These are phyloP conservation scores for Sarcophaga variegata DNA, from an alignment of 2,888 invertebrate species.

Conservation along the genomic window DNA sequence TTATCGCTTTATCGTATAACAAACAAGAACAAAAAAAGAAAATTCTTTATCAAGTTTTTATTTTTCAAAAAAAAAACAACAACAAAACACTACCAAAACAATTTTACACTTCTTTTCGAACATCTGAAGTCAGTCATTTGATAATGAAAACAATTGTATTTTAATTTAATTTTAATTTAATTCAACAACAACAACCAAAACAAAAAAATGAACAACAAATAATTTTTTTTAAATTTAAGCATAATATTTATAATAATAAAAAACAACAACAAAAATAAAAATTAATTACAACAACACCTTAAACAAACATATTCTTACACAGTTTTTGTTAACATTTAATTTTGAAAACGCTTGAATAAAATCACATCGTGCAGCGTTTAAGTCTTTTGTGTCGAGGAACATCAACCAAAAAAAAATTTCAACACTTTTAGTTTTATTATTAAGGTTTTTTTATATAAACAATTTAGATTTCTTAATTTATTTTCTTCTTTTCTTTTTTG, in stretches of 20 bases:
- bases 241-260: conserved; percentile 58
- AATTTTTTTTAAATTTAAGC: conserved; percentile 72
- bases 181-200: conserved; percentile 36
- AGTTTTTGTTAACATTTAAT: conserved; percentile 65
- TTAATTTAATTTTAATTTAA: conserved; percentile 74
- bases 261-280: conserved; percentile 44
- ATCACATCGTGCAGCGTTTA: background rate
- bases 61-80: conserved; percentile 31
- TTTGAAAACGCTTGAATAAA: conserved; percentile 33
- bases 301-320: conserved; percentile 46
- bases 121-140: conserved; percentile 31
- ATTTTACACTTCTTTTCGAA: conserved; percentile 28
- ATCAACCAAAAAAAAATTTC: conserved; percentile 27
- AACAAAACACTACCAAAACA: conserved; percentile 22
- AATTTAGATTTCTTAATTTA: conserved; percentile 11
- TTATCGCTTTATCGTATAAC: conserved; percentile 51
- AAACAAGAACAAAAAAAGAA: background rate
- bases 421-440: conserved; percentile 58
- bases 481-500: conserved; percentile 22
- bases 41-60: conserved; percentile 61
- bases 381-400: background rate
- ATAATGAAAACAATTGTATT: conserved; percentile 74
- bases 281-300: conserved; percentile 50
- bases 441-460: conserved; percentile 62
- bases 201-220: conserved; percentile 77